Conservation (phyloP, 2,797 vertebrate genomes). For the Sciurus vulgaris region DNA sequence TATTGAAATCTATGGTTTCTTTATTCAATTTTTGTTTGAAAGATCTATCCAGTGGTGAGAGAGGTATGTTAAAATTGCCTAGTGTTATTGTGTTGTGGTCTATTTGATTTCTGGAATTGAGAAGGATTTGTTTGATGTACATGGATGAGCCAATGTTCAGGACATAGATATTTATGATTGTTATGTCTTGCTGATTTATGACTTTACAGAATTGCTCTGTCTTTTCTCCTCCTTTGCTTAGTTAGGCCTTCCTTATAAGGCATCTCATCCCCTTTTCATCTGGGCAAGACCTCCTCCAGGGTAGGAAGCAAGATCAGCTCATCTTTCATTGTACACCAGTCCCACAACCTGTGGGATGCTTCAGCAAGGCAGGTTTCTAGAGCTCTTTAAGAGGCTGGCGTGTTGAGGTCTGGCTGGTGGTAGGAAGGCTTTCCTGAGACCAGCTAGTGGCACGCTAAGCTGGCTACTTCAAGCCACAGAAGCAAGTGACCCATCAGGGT, state of each 20-base stretch:
- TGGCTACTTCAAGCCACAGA: conserved; percentile 35
- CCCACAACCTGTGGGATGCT: conserved; percentile 81
- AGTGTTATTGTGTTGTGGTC: too few relatives aligned
- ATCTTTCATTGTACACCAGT: conserved; percentile 87
- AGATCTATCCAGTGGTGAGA: too few relatives aligned
- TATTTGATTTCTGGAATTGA: too few relatives aligned
- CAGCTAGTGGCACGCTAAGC: not conserved
- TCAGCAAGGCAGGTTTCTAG: conserved; percentile 72
- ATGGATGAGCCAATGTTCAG: too few relatives aligned
- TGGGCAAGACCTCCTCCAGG: conserved; percentile 85
- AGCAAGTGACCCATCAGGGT: conserved; percentile 29
- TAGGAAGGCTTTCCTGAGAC: not conserved
- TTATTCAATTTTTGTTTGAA: too few relatives aligned
- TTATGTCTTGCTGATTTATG: conserved; percentile 25
- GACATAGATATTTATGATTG: too few relatives aligned
- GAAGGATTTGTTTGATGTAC: too few relatives aligned
- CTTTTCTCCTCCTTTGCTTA: conserved; percentile 69
- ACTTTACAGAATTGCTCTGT: conserved; percentile 85
- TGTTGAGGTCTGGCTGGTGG: not conserved
- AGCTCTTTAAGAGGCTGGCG: conserved; percentile 67
- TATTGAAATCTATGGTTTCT: too few relatives aligned
- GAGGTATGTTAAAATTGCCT: too few relatives aligned
- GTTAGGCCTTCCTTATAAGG: conserved; percentile 73
- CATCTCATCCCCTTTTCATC: conserved; percentile 71
- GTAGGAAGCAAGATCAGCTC: conserved; percentile 77